Evolutionary conservation across 2,888 invertebrate species (phyloP).

Genomic region (Callinectes sapidus): DNA sequence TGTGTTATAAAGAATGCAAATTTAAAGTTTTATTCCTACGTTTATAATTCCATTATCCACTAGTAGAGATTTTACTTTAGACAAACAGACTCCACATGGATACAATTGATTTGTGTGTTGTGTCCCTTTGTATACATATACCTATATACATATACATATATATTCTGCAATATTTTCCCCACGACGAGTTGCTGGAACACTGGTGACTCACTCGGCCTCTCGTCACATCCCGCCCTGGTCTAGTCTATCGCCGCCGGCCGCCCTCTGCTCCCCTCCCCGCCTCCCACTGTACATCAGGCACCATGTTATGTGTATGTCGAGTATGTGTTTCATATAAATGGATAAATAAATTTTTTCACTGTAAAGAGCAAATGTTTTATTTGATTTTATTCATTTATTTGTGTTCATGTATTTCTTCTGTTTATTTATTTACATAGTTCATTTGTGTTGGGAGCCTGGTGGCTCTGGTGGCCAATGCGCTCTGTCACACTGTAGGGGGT

Average conservation of each 20-base stretch:
- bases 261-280: constrained; percentile 56
- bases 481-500: background rate
- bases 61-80: background rate
- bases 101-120: background rate
- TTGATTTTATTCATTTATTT: constrained; percentile 39
- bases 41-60: constrained; percentile 7
- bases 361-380: constrained; percentile 51
- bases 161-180: constrained; percentile 24
- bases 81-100: constrained; percentile 17
- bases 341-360: constrained; percentile 73
- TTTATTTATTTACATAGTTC: constrained; percentile 3
- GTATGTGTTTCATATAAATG: constrained; percentile 73
- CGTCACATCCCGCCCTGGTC: constrained; percentile 59
- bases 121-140: constrained; percentile 25
- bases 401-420: constrained; percentile 28
- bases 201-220: constrained; percentile 30
- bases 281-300: constrained; percentile 70
- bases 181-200: constrained; percentile 30
- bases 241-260: constrained; percentile 49
- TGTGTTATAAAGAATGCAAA: constrained; percentile 21
- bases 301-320: constrained; percentile 72
- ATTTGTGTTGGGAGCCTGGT: background rate
- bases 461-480: background rate
- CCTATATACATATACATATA: constrained; percentile 6
- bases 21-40: background rate